Evolutionary conservation across 2,797 vertebrate genomes (phyloP), one percentile per base, ranked within the genome.

Genomic region (Gorsachius magnificus): DNA sequence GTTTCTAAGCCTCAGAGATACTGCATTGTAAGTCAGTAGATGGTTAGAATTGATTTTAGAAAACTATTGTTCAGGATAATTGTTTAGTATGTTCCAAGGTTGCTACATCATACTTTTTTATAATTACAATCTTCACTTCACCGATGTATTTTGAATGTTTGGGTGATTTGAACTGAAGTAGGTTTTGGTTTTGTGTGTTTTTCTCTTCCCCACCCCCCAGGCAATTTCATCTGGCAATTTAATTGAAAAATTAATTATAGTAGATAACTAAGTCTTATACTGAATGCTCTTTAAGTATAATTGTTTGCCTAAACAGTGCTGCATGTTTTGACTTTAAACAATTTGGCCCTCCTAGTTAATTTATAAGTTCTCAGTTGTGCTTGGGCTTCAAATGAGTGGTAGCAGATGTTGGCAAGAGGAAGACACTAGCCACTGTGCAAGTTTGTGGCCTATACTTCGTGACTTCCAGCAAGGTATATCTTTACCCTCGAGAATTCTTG

Each of bases 401-500:
- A 70, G 29, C 24, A 83, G 63, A 88, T 50, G 79, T 16, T 66
- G 57, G 65, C 38, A 75, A 86, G 26, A 79, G 63, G 65, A 83
- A 75, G 41, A 13, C 88, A 10, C 31, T 65, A 46, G 61, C 53
- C 53, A 26, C 26, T 53, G 31, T 56, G 66, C 17, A 53, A 78
- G 48, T 86, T 13, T 80, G 41, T 15, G 61, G 54, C 29, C 57
- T 36, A 13, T 72, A 51, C 56, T 88, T 75, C 38, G 57, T 88
- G 56, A 83, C 77, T 93, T 90, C 43, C 56, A 74, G 48, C 45
- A 90, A 79, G 64, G 69, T 43, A 21, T 19, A 69, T 65, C 56
- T 31, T 71, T 92, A 60, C 29, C 18, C 68, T 90, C 63, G 90
- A 94, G 80, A 93, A 81, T 93, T 85, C 75, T 78, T 61, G 92